Base-by-base conservation (phyloP, 2,113 vertebrate genomes). In the Chaenogobius annularis region DNA sequence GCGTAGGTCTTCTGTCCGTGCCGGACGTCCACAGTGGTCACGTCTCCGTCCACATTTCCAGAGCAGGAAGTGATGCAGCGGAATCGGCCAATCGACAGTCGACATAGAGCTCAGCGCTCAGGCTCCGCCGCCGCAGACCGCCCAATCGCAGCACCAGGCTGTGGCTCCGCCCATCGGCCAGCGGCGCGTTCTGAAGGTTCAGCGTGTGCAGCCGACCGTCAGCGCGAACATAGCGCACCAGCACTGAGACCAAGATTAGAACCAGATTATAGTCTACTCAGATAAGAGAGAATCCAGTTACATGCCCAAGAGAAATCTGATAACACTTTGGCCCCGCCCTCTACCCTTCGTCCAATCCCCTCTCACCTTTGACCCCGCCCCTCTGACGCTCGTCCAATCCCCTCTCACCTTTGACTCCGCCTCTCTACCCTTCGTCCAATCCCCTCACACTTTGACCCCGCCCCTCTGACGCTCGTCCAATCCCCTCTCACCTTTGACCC, bases 111-210 rank as follows among this genome's bases (percentile, higher is more conserved):
- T 55, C 54, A 0, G 54, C 54, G 54, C 10, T 55, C 20, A 55
- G 54, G 54, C 11, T 55, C 9, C n/a, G 54, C n/a, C 54, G 8
- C 54, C 54, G 54, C 20, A 55, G 20, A 4, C 54, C 54, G 8
- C 54, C 54, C 54, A 55, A 22, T 55, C 54, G 54, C 54, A 55
- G 54, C 54, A 55, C 20, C 9, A 55, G 3, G 20, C n/a, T 22
- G 54, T 55, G 54, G 20, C 54, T 55, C 54, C 54, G 54, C 54
- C 54, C 54, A 55, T 55, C 54, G n/a, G 54, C 54, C 54, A 55
- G 54, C 3, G n/a, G 20, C n/a, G 54, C 54, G 20, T 55, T 55
- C 20, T 55, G 54, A 10, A 55, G 54, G 54, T 55, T 55, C 54
- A 55, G 20, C 3, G 54, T 55, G 54, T 55, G 54, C 3, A 55